Base-by-base conservation (phyloP, 1,140 invertebrate genomes). In the Zaprionus vittiger region DNA sequence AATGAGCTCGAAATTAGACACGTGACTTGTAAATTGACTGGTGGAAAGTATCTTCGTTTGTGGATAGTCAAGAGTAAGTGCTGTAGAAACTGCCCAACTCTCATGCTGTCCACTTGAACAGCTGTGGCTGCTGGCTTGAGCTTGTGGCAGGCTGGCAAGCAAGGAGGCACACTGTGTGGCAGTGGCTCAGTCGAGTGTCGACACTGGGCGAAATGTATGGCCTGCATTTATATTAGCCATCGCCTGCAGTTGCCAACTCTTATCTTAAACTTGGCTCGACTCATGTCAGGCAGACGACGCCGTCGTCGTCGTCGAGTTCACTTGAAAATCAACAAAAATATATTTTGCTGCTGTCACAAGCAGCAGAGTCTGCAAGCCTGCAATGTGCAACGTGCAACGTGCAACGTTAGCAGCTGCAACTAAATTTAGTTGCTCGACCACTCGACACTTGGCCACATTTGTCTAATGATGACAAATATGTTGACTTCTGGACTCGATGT, bases 291-390 rank as follows among this genome's bases (percentile, higher is more conserved):
- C 76, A 76, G 80, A 63, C 70, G 66, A 26, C 59, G 76, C 74
- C 38, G 15, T n/a, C 15, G 5, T 31, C 28, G 31, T 34, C 4
- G 26, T 81, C 37, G 56, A 68, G 61, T 59, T 69, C 62, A 77
- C 75, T 77, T 77, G 78, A 89, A 75, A 90, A 71, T 89, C 78
- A 89, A 79, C 85, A 79, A 79, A 87, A 90, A 81, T 90, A 89
- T 89, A 84, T 79, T 75, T 83, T 78, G 59, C 65, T 71, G 66
- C 67, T 84, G 84, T 89, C 84, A 81, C 62, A 61, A 57, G 38
- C 83, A 86, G 55, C 77, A 83, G 73, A 66, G 62, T 9, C 31
- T 34, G 31, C 31, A 31, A 31, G 59, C 28, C 47, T 26, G 34
- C 49, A 69, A 20, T 68, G 60, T 65, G 54, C 67, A 73, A 52